phyloP scores from a whole-genome alignment of 2,113 vertebrate species.

The Sphaerodactylus townsendi region DNA sequence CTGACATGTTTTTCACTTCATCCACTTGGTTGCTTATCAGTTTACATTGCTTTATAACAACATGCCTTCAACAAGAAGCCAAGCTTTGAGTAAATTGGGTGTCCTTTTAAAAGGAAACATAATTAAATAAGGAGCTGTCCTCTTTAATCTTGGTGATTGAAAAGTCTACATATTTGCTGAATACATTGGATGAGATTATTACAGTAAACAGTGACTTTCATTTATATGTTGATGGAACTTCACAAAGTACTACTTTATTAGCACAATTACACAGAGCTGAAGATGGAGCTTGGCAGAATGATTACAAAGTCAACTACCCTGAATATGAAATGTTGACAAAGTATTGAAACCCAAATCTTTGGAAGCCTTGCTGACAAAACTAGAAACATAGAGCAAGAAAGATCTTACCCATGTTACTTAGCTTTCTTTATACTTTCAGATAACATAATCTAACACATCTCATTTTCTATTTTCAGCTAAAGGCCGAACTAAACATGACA shows the following conservation, averaged over 20 bases:
- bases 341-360: neutral
- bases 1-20: neutral
- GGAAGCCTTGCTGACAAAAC: neutral
- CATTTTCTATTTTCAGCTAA: no score
- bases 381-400: neutral
- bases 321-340: slow-evolving; percentile 9
- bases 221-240: slow-evolving; percentile 20
- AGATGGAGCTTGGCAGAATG: neutral
- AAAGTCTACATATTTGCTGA: slow-evolving; percentile 17
- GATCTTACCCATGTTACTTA: neutral
- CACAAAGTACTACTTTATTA: neutral
- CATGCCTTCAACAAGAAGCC: slow-evolving; percentile 10
- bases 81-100: slow-evolving; percentile 16
- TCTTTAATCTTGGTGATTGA: neutral
- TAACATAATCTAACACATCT: no score
- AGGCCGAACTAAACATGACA: no score
- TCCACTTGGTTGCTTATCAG: slow-evolving; percentile 16
- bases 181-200: slow-evolving; percentile 1
- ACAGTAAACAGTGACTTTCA: neutral
- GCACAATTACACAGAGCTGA: slow-evolving; percentile 1
- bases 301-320: rapidly evolving
- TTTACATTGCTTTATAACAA: slow-evolving; percentile 36
- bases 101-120: slow-evolving; percentile 29
- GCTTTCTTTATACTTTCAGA: neutral
- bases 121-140: slow-evolving; percentile 12